Conservation (phyloP, 2,113 vertebrate species). For the Limnothrissa miodon region DNA sequence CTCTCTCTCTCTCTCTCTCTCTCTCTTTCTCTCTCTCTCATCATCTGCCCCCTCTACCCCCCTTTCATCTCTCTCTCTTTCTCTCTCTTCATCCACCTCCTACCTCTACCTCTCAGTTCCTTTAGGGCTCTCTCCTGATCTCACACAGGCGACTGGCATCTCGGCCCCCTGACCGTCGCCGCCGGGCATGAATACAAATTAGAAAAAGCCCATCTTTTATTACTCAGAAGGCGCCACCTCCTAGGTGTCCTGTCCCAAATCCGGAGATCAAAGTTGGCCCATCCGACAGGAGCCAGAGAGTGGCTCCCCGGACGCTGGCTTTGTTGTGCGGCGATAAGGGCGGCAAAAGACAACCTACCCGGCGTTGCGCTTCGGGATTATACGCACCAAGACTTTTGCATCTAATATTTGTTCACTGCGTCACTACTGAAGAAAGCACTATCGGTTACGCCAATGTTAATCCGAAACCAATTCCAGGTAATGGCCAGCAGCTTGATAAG, state of each 20-base stretch:
- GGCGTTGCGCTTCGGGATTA: background rate
- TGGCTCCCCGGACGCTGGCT: constrained; percentile 3
- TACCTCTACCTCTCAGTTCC: background rate
- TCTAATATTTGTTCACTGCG: background rate
- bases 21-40: background rate
- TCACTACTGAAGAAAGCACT: background rate
- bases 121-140: constrained; percentile 42
- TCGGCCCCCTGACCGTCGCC: constrained; percentile 10
- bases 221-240: constrained; percentile 36
- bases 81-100: background rate
- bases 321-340: constrained; percentile 32
- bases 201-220: constrained; percentile 45
- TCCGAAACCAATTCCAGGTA: background rate
- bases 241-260: constrained; percentile 19
- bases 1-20: constrained; percentile 30
- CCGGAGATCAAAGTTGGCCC: constrained; percentile 39
- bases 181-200: constrained; percentile 59
- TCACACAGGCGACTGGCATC: constrained; percentile 50
- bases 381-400: background rate
- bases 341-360: constrained; percentile 1
- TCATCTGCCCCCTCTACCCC: too few species aligned
- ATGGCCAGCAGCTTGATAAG: background rate
- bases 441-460: background rate
- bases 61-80: constrained; percentile 9
- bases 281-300: background rate